Base-by-base conservation (phyloP, 92 coral and sea anemone species). In the Paramuricea clavata region DNA sequence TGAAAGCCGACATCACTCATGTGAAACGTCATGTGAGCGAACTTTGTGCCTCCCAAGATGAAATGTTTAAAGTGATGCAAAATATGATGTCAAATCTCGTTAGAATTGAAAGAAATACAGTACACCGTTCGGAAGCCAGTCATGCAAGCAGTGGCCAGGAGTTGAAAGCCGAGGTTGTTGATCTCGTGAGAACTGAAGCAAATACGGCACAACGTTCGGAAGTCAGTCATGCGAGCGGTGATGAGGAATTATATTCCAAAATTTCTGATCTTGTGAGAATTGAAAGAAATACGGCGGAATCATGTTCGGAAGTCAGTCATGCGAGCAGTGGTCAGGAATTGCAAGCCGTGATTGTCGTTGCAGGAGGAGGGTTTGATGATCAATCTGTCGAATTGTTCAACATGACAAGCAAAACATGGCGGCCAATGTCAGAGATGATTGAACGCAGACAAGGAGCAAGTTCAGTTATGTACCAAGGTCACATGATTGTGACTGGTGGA, bases 31-130 rank as follows among this genome's bases (percentile, higher is more conserved):
- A n/a, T n/a, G n/a, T n/a, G n/a, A n/a, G n/a, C n/a, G 19, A 52
- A 52, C 22, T 52, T 52, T 22, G 61, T 22, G n/a, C 61, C 23
- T 16, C 61, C 22, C 61, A 52, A 52, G 22, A 52, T 0, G 61
- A 52, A 15, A 52, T 52, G 17, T 22, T 52, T 5, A 11, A 22
- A 13, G 23, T 52, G 0, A 16, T 52, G 61, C 21, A 52, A 52
- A 52, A 52, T 52, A 52, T 52, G 0, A 52, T 52, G n/a, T 22
- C 61, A 11, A 22, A 52, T 22, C 21, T 52, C 83, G 6, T 85
- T 85, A 7, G 90, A 83, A n/a, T 83, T 91, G 5, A 87, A 84
- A 17, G 92, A 88, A 16, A 89, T 92, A 15, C 70, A 74, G 12
- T 87, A 91, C 42, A 36, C 3, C 42, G 42, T 36, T 36, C 42